Percentiles rank a stretch among this genome's conserved stretches.
Conservation (phyloP, 2,113 vertebrate species). For the Crotalus horridus region DNA sequence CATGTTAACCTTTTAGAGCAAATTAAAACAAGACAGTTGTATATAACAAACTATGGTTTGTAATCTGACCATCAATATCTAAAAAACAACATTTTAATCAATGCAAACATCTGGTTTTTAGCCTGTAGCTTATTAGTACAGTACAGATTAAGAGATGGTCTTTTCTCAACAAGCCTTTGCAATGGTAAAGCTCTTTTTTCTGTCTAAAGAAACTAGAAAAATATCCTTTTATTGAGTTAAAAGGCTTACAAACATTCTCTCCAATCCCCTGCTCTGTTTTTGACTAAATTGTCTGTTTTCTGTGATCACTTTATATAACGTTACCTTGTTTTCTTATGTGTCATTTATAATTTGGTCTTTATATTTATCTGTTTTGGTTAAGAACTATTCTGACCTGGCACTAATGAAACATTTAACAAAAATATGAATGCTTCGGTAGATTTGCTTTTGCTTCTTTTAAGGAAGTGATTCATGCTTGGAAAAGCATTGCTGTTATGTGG, state of each 20-base stretch:
- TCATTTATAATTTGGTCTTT: not conserved
- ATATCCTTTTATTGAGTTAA: not conserved
- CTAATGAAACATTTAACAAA: not conserved
- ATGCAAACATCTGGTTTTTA: not conserved
- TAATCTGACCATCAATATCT: not conserved
- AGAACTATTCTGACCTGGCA: not conserved
- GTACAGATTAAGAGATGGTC: not conserved
- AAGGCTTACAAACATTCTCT: not conserved
- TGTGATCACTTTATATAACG: not conserved
- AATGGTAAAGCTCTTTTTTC: not conserved
- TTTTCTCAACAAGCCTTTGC: not conserved
- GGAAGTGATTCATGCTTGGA: not conserved
- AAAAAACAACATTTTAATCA: not conserved
- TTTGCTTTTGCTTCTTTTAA: not conserved
- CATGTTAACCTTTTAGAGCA: not conserved
- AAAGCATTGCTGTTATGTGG: not conserved
- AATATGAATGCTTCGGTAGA: not conserved
- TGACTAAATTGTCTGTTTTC: not conserved
- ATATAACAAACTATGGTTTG: not conserved
- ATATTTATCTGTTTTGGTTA: not conserved
- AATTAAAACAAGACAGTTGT: not conserved
- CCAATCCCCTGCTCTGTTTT: not conserved
- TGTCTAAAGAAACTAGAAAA: not conserved
- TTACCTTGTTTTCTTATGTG: not conserved
- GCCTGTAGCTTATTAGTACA: not conserved